A percentile compares a stretch with the other conserved stretches of the same genome.
Evolutionary conservation across 2,888 invertebrate genomes (phyloP).

Genomic region (Lycia hirtaria): DNA sequence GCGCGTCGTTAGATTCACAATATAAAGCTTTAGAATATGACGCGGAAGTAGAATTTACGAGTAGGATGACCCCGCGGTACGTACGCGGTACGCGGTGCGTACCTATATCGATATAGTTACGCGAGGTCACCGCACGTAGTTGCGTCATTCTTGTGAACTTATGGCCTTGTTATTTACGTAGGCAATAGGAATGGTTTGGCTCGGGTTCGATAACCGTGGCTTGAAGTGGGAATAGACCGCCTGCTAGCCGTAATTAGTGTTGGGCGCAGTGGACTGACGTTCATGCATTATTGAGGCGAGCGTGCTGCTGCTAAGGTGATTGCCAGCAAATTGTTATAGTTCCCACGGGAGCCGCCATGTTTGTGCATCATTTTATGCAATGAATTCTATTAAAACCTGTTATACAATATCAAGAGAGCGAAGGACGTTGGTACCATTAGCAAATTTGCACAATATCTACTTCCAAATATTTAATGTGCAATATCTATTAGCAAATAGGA

Average conservation of each 20-base stretch:
- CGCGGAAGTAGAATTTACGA: constrained; percentile 76
- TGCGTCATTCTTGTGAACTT: constrained; percentile 61
- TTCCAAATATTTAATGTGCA: too few relatives aligned
- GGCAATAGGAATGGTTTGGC: constrained; percentile 56
- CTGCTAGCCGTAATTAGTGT: constrained; percentile 70
- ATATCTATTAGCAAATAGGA: too few relatives aligned
- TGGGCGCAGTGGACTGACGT: constrained; percentile 57
- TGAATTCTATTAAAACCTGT: constrained; percentile 37
- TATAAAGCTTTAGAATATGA: constrained; percentile 63
- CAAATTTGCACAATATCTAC: too few relatives aligned
- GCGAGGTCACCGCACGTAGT: constrained; percentile 68
- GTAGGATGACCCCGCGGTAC: constrained; percentile 60
- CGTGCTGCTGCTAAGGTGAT: constrained; percentile 59
- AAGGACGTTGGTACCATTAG: constrained; percentile 14
- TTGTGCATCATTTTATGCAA: constrained; percentile 49
- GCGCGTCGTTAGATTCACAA: constrained; percentile 57
- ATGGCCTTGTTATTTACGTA: constrained; percentile 68
- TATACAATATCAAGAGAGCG: constrained; percentile 16
- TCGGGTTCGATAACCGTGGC: constrained; percentile 73
- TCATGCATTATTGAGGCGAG: constrained; percentile 76
- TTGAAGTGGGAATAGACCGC: constrained; percentile 69
- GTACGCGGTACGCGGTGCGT: too few relatives aligned
- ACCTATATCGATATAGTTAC: too few relatives aligned
- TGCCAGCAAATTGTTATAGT: constrained; percentile 70
- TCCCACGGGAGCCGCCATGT: constrained; percentile 67